A percentile compares a stretch with the other conserved stretches of the same genome.
phyloP scores from a whole-genome alignment of 2,888 invertebrate genomes.

The Melinaea menophilus region DNA sequence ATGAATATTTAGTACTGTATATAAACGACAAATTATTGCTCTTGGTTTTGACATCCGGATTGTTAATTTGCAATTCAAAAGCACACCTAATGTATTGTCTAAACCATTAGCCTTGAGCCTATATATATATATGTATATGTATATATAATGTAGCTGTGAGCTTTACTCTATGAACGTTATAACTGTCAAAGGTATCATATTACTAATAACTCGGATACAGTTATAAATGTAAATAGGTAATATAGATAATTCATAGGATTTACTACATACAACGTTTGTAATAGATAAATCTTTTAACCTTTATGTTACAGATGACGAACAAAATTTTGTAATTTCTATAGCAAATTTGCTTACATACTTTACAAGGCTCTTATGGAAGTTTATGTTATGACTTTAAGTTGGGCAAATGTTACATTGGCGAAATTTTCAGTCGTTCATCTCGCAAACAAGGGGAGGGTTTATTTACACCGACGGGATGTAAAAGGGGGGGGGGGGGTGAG shows the following conservation, averaged over 20 bases:
- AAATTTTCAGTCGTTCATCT: constrained; percentile 15
- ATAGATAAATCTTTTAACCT: too few species aligned
- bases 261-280: too few species aligned
- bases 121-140: not conserved
- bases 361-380: not conserved
- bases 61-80: constrained; percentile 37
- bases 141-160: not conserved
- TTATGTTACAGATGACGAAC: too few species aligned
- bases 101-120: constrained; percentile 23
- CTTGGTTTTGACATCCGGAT: constrained; percentile 36
- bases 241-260: too few species aligned
- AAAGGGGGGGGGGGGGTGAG: too few species aligned
- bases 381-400: constrained; percentile 6
- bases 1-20: constrained; percentile 37
- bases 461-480: constrained; percentile 20
- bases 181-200: not conserved
- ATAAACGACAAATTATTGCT: constrained; percentile 37
- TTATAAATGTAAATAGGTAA: not conserved
- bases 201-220: constrained; percentile 2
- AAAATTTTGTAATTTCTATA: too few species aligned
- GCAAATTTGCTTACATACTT: too few species aligned
- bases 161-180: not conserved
- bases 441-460: constrained; percentile 18
- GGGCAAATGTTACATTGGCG: constrained; percentile 11
- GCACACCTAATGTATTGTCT: constrained; percentile 32